These are phyloP conservation scores for Lepidocyrtoides sp. DNA, from an alignment of 2,888 invertebrate species.

Conservation along the genomic window DNA sequence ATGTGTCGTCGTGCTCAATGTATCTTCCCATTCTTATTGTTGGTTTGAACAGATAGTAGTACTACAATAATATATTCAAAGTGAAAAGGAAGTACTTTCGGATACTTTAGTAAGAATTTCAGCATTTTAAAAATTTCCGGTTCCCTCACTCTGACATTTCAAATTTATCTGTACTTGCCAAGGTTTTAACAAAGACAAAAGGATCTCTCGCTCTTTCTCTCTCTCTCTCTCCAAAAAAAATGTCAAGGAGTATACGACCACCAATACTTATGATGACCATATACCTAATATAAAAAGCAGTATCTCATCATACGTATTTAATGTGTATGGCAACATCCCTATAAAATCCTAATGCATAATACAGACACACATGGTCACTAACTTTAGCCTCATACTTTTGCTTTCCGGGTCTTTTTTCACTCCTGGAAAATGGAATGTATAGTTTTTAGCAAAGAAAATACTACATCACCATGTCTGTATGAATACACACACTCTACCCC, in stretches of 20 bases:
- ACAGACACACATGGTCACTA: constrained; percentile 49
- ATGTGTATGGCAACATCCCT: constrained; percentile 16
- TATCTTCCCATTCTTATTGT: constrained; percentile 36
- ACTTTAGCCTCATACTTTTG: constrained; percentile 20
- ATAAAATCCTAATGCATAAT: constrained; percentile 7
- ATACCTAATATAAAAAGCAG: neutral
- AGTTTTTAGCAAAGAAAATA: constrained; percentile 50
- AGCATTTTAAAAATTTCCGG: constrained; percentile 75
- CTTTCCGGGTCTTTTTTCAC: constrained; percentile 60
- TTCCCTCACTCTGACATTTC: constrained; percentile 69
- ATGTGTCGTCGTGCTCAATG: constrained; percentile 49
- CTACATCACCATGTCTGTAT: constrained; percentile 49
- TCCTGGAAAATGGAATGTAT: constrained; percentile 52
- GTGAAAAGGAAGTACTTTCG: constrained; percentile 71
- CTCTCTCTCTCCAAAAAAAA: neutral
- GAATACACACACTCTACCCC: too few species aligned
- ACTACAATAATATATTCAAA: constrained; percentile 58
- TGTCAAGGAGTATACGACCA: neutral
- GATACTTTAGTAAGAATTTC: constrained; percentile 70
- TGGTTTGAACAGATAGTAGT: neutral
- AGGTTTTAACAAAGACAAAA: constrained; percentile 73
- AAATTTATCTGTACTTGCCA: constrained; percentile 62
- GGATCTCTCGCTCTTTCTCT: constrained; percentile 40
- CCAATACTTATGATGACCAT: neutral
- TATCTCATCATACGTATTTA: constrained; percentile 21